Evolutionary conservation across 2,888 invertebrate species (phyloP).

Genomic region (Petrolisthes cinctipes): DNA sequence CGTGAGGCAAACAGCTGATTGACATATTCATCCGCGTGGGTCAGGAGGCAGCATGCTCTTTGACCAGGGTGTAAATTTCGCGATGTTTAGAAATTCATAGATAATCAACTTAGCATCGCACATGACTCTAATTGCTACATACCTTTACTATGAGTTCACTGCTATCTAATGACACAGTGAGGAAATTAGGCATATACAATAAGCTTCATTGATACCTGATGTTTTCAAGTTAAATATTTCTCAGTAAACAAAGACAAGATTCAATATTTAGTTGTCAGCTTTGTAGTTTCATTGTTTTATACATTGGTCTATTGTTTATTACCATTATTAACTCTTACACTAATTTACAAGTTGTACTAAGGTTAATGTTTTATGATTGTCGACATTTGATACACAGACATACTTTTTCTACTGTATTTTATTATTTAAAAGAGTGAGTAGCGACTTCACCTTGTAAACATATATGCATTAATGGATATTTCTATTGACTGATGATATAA

Average conservation of each 20-base stretch:
- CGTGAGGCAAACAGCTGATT: constrained; percentile 51
- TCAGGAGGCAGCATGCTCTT: constrained; percentile 32
- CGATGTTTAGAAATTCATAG: constrained; percentile 8
- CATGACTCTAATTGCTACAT: too few relatives aligned
- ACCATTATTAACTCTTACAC: too few relatives aligned
- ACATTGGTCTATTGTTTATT: too few relatives aligned
- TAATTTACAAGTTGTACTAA: too few relatives aligned
- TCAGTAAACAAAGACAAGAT: not conserved
- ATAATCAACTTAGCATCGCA: not conserved
- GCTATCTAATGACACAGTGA: too few relatives aligned
- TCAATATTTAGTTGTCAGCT: constrained; percentile 18
- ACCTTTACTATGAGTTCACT: too few relatives aligned
- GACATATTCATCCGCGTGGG: constrained; percentile 52
- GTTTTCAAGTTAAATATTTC: not conserved
- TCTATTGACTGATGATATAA: too few relatives aligned
- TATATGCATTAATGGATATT: not conserved
- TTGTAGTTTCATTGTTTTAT: not conserved
- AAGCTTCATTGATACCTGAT: too few relatives aligned
- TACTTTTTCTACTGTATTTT: too few relatives aligned
- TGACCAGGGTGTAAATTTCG: constrained; percentile 49
- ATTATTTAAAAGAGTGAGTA: not conserved
- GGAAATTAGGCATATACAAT: too few relatives aligned
- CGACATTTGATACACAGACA: too few relatives aligned
- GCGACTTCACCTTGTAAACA: not conserved
- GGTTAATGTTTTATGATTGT: too few relatives aligned